Base-by-base conservation (phyloP, 2,113 vertebrate species). In the Leiothrix lutea region DNA sequence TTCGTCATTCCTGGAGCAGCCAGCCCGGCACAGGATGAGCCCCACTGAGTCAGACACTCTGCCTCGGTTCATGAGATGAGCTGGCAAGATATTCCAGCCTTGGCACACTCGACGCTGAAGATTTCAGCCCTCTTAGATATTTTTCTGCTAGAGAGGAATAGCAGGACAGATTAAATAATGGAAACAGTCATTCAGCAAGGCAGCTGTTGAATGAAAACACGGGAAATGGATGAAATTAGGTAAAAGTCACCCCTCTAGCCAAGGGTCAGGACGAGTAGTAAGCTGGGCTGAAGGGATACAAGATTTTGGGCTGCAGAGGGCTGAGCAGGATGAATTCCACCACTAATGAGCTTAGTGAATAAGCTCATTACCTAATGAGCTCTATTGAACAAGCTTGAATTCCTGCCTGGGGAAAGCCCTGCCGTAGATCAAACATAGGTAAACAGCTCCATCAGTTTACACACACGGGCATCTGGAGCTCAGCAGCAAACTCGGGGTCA, bases 311-410 rank as follows among this genome's bases (percentile, higher is more conserved):
- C 93, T 93, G 93, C 64, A 44, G 86, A 96, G 91, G 92, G 82
- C 94, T 93, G 93, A 91, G 80, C 82, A 74, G 90, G 90, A 94
- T 94, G 93, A 86, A 94, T 95, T 96, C 90, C 93, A 92, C n/a
- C 54, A 70, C 90, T 95, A 96, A 96, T 96, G 85, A 96, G 95
- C 90, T 97, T 96, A 96, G 88, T 56, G 72, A 94, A 80, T 96
- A 96, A 95, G 96, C 96, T 96, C 94, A 91, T 97, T 96, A 96
- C 91, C 91, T 95, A 97, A 97, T 28, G 91, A 97, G 92, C 94
- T 96, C 95, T 71, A 90, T 92, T 86, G 94, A 96, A 90, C 92
- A 26, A 74, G 96, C 92, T 56, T 90, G 82, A 95, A 88, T 94
- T 94, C 75, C 91, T 95, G 95, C 82, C 90, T 64, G 67, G 88